Conservation (phyloP, 2,888 invertebrate genomes). For the Dascillus cervinus region DNA sequence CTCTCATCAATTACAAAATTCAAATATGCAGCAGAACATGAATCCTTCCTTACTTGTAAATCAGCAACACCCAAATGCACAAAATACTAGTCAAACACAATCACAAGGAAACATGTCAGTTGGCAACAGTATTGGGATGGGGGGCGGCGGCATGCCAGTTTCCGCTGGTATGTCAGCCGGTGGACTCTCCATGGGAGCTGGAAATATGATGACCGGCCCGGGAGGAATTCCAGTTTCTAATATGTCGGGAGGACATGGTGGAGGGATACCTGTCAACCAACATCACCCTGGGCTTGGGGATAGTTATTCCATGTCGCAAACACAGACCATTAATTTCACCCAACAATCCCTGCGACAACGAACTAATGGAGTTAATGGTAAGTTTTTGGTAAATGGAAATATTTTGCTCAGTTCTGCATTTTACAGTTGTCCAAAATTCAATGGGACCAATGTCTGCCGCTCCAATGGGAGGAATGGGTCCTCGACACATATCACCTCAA, state of each 20-base stretch:
- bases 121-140: slow-evolving; percentile 5
- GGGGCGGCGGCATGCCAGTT: slow-evolving; percentile 13
- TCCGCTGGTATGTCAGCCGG: slow-evolving; percentile 24
- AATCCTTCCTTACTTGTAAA: slow-evolving; percentile 4
- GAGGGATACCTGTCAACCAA: slow-evolving; percentile 18
- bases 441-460: slow-evolving; percentile 25
- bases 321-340: slow-evolving; percentile 79
- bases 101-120: slow-evolving; percentile 10
- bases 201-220: slow-evolving; percentile 8
- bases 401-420: slow-evolving; percentile 1
- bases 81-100: slow-evolving; percentile 14
- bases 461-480: slow-evolving; percentile 17
- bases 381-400: slow-evolving; percentile 5
- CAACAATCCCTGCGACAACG: slow-evolving; percentile 61
- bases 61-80: slow-evolving; percentile 10
- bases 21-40: slow-evolving; percentile 9
- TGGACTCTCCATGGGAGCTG: slow-evolving; percentile 10
- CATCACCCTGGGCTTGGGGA: slow-evolving; percentile 43
- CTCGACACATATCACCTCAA: slow-evolving; percentile 29
- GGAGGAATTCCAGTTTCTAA: slow-evolving; percentile 11
- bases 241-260: slow-evolving; percentile 14
- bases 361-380: slow-evolving; percentile 34
- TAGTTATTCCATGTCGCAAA: slow-evolving; percentile 69
- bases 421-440: slow-evolving; percentile 5
- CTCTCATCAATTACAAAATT: slow-evolving; percentile 5